Evolutionary conservation across 2,888 invertebrate genomes (phyloP).

Genomic region (Crioceris asparagi): DNA sequence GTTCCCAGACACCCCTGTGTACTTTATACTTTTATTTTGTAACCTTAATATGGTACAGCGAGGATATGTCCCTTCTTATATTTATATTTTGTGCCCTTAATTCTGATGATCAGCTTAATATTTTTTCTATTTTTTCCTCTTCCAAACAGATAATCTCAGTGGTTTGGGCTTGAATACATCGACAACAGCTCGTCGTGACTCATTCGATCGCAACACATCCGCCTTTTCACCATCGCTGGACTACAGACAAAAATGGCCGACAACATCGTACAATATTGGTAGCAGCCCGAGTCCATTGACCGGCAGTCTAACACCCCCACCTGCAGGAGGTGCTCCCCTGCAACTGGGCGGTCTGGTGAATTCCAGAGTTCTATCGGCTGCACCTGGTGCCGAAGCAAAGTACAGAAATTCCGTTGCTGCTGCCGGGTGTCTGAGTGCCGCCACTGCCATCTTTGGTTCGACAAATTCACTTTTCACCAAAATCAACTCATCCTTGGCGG

Average conservation of each 20-base stretch:
- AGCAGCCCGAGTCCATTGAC: constrained; percentile 42
- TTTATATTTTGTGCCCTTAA: too few relatives aligned
- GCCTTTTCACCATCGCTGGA: constrained; percentile 67
- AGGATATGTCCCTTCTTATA: too few relatives aligned
- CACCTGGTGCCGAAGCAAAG: constrained; percentile 88
- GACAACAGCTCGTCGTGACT: constrained; percentile 62
- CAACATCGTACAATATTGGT: constrained; percentile 42
- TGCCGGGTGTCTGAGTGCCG: too few relatives aligned
- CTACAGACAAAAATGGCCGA: constrained; percentile 49
- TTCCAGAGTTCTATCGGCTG: constrained; percentile 53
- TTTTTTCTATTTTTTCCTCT: too few relatives aligned
- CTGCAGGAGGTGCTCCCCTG: constrained; percentile 40
- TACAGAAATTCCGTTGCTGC: constrained; percentile 62
- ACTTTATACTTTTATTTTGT: too few relatives aligned
- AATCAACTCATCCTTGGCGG: constrained; percentile 36
- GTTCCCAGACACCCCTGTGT: too few relatives aligned
- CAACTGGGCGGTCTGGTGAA: constrained; percentile 58
- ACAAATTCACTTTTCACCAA: constrained; percentile 69
- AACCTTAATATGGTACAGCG: too few relatives aligned
- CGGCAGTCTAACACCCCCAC: constrained; percentile 53
- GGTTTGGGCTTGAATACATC: constrained; percentile 55
- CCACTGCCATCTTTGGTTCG: too few relatives aligned
- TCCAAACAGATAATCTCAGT: constrained; percentile 32
- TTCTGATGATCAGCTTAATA: too few relatives aligned
- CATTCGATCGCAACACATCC: constrained; percentile 66